A percentile compares a stretch with the other conserved stretches of the same genome.
phyloP scores from a whole-genome alignment of 2,888 invertebrate genomes.

The Melanargia galathea region DNA sequence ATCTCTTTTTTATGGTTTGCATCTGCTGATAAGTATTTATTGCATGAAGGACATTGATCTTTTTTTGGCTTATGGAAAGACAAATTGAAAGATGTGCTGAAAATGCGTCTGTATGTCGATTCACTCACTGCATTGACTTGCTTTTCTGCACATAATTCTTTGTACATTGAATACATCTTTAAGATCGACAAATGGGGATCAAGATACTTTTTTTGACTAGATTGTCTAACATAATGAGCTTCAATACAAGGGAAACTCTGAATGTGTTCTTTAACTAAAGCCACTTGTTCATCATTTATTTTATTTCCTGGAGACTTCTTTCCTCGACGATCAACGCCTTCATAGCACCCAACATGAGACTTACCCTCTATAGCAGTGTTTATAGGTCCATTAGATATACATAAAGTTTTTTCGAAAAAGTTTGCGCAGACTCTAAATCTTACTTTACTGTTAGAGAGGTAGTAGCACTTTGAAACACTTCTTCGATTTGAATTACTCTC shows the following conservation, averaged over 20 bases:
- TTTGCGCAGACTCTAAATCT: too few species aligned
- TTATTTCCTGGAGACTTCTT: conserved; percentile 6
- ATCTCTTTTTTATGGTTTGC: too few species aligned
- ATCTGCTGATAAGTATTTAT: too few species aligned
- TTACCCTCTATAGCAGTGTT: too few species aligned
- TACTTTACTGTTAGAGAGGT: too few species aligned
- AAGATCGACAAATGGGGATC: conserved; percentile 2
- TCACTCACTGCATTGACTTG: conserved; percentile 7
- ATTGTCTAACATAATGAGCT: conserved; percentile 4
- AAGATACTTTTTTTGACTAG: conserved; percentile 7
- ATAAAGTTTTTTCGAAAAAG: too few species aligned
- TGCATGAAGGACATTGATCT: too few species aligned
- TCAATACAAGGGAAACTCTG: conserved; percentile 7
- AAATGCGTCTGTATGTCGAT: too few species aligned
- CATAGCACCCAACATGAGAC: conserved; percentile 7
- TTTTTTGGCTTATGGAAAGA: too few species aligned
- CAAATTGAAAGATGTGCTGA: too few species aligned
- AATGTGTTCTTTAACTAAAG: conserved; percentile 3
- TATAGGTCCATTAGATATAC: too few species aligned
- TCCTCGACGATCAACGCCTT: conserved; percentile 6
- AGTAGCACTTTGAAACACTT: too few species aligned
- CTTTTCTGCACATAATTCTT: conserved; percentile 7
- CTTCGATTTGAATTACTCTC: not conserved
- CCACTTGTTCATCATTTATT: conserved; percentile 2
- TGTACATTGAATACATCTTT: conserved; percentile 1